These are phyloP conservation scores for Micromussa lordhowensis DNA, from an alignment of 92 coral and sea anemone genomes.

Conservation along the genomic window DNA sequence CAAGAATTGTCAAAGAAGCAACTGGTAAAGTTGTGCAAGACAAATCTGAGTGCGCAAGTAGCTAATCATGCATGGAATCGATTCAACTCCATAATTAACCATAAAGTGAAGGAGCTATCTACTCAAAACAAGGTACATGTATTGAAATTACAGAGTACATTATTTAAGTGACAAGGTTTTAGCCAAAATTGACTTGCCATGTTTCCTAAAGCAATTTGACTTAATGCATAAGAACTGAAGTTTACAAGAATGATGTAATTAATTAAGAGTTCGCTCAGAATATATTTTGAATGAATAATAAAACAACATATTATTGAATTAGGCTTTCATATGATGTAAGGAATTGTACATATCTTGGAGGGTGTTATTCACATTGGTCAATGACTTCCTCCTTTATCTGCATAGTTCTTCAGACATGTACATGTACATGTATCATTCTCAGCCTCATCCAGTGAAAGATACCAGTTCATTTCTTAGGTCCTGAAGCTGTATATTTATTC, in stretches of 20 bases:
- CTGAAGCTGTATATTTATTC: too few relatives aligned
- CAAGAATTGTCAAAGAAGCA: too few relatives aligned
- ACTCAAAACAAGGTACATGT: constrained; percentile 4
- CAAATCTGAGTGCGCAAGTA: too few relatives aligned
- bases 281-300: background rate
- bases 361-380: background rate
- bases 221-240: background rate
- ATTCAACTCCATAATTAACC: background rate
- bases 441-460: too few relatives aligned
- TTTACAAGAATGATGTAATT: background rate
- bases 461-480: too few relatives aligned
- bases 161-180: too few relatives aligned
- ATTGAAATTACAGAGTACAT: background rate
- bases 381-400: background rate
- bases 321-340: background rate
- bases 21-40: too few relatives aligned
- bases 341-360: background rate
- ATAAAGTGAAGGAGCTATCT: constrained; percentile 3
- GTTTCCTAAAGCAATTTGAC: background rate
- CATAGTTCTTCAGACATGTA: background rate
- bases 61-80: too few relatives aligned
- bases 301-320: background rate
- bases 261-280: background rate
- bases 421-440: too few relatives aligned
- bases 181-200: too few relatives aligned